Conservation (phyloP, 2,797 vertebrate species). For the Cyclopterus lumpus region DNA sequence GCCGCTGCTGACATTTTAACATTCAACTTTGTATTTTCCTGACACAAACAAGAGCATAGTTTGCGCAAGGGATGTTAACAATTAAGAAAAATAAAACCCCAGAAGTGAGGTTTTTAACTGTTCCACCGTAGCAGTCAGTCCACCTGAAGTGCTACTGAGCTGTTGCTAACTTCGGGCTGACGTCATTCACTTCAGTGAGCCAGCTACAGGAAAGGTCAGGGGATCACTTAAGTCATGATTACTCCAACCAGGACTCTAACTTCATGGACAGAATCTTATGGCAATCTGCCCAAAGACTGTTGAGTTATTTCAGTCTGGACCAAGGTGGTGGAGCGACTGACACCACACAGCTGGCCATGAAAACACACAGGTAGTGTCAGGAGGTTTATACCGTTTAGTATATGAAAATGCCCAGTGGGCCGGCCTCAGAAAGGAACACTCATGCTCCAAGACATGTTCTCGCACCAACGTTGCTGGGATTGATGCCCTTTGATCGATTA, state of each 20-base stretch:
- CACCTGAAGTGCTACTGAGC: no score
- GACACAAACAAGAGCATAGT: no score
- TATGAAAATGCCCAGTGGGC: not conserved
- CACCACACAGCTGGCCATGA: no score
- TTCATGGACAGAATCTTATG: not conserved
- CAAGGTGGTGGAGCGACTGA: not conserved
- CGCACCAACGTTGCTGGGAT: constrained; percentile 22
- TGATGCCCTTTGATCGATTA: constrained; percentile 71
- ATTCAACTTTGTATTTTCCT: no score
- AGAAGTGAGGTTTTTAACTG: no score
- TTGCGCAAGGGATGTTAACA: no score
- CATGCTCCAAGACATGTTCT: constrained; percentile 14
- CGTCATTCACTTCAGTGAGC: no score
- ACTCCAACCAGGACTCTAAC: not conserved
- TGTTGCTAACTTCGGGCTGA: no score
- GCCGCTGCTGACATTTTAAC: no score
- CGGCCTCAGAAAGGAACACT: constrained; percentile 1
- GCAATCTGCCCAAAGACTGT: not conserved
- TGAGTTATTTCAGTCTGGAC: not conserved
- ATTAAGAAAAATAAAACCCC: no score
- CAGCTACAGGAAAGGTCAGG: not conserved
- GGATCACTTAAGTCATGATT: not conserved
- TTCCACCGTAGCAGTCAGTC: no score
- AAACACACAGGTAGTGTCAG: constrained; percentile 3
- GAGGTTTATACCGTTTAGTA: not conserved